Evolutionary conservation across 2,888 invertebrate genomes (phyloP), one percentile per base, ranked within the genome.

Genomic region (Sclerodermus sp.): DNA sequence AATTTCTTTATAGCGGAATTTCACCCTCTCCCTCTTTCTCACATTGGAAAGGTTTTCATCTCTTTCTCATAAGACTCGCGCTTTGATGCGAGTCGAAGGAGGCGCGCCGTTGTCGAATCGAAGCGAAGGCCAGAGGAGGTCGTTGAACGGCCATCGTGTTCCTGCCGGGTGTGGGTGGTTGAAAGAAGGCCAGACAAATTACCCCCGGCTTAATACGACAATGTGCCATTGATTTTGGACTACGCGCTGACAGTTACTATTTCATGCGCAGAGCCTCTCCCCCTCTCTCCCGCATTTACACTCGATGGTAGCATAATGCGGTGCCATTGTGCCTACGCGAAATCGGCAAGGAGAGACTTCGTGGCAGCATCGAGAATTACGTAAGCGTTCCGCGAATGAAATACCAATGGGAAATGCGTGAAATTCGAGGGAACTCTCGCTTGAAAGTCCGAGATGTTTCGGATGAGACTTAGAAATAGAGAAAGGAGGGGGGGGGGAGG

Each of bases 181-280:
- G 58, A 58, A 63, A 65, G 61, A 66, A 60, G 63, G 46, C 58
- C 59, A 60, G 64, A 68, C 67, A 68, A 68, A 68, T 68, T 63
- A 65, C 62, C 58, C 60, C 55, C 58, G 56, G 60, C 62, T 68
- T 67, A 64, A 69, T 67, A 66, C 59, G 70, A 71, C 70, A 70
- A 72, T 68, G 64, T 66, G 67, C 68, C 68, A 70, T 68, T 65
- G 67, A 70, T 68, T 69, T 69, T 70, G 68, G 70, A 62, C 69
- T 62, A 69, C 68, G 63, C 67, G 57, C 63, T 66, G 61, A 63
- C 66, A 64, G 65, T 66, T 62, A 64, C 64, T 66, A 63, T 69
- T 68, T 67, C 64, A 64, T 68, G 13, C 30, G 30, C 6, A 15
- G 14, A 18, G 34, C 37, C 10, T 31, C 16, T 32, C 42, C 13